Evolutionary conservation across 2,797 vertebrate species (phyloP), one percentile per base, ranked within the genome.

Genomic region (Hyperoplus immaculatus): DNA sequence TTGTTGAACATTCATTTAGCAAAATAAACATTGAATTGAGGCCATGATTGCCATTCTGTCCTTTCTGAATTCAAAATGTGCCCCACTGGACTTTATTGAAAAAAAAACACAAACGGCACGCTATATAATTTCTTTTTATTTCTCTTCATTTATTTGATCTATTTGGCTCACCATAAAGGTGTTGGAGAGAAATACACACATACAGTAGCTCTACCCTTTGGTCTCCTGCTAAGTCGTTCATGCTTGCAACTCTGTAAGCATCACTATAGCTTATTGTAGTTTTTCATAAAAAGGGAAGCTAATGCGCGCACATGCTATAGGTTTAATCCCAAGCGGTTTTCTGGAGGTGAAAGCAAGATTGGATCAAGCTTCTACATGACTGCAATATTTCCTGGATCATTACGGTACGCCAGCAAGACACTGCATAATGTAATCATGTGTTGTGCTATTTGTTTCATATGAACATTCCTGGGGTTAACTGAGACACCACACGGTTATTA

Each of bases 381-480:
- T 81, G 66, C 75, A 75, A 80, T 87, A 76, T 87, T 81, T 89
- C 82, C 77, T 79, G 73, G 53, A 55, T 89, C 81, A 82, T 87
- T 82, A 77, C 63, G 6, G 42, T 60, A 41, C 8, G 0, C 74
- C 46, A 13, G 77, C 61, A 62, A 78, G 77, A 86, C 65, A 41
- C 82, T 78, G 81, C 54, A 56, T 72, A 75, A 72, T 59, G 41
- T 56, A 83, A 67, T 85, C 78, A 68, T 86, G 86, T 89, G 82
- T 83, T 87, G 82, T 87, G 78, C 77, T 88, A 79, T 93, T 92
- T 92, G 88, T 90, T 88, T 94, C 89, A 75, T 88, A 83, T 76
- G 69, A 84, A 87, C 86, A 93, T 93, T 93, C 91, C 85, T 91
- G 86, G 83, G 88, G 90, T 91, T 82, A 83, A 85, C 76, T 85